phyloP scores from a whole-genome alignment of 2,113 vertebrate genomes.

The Silurus glanis region DNA sequence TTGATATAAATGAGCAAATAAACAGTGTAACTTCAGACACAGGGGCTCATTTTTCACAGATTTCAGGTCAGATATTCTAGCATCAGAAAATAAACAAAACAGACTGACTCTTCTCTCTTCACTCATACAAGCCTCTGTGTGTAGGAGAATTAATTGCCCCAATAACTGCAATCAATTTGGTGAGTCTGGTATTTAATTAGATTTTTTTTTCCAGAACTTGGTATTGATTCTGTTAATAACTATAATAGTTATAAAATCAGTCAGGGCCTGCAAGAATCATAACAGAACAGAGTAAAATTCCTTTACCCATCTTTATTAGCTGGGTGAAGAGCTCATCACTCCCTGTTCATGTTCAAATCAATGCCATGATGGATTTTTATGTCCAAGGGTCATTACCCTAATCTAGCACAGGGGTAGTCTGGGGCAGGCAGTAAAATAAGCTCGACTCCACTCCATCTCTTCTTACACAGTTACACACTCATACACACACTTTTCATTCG shows the following conservation, averaged over 20 bases:
- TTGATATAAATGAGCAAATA: neutral
- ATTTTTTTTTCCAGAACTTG: neutral
- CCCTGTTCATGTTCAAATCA: conserved; percentile 45
- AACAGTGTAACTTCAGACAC: neutral
- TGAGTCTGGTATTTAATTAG: neutral
- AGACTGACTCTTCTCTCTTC: neutral
- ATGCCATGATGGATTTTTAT: conserved; percentile 49
- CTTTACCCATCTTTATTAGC: conserved; percentile 27
- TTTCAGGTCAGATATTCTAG: neutral
- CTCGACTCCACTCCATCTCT: conserved; percentile 29
- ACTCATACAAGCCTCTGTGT: neutral
- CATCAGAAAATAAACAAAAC: neutral
- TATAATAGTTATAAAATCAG: neutral
- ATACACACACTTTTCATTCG: conserved; percentile 27
- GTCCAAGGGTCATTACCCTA: conserved; percentile 49
- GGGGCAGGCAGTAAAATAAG: conserved; percentile 30
- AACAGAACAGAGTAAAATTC: neutral
- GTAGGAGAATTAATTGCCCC: neutral
- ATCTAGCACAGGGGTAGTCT: conserved; percentile 35
- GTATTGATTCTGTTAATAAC: neutral
- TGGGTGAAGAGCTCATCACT: conserved; percentile 32
- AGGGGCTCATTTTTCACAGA: neutral
- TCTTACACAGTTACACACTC: conserved; percentile 14
- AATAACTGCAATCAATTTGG: neutral
- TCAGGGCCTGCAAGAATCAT: neutral